Base-by-base conservation (phyloP, 2,113 vertebrate genomes). In the Gopherus evgoodei region DNA sequence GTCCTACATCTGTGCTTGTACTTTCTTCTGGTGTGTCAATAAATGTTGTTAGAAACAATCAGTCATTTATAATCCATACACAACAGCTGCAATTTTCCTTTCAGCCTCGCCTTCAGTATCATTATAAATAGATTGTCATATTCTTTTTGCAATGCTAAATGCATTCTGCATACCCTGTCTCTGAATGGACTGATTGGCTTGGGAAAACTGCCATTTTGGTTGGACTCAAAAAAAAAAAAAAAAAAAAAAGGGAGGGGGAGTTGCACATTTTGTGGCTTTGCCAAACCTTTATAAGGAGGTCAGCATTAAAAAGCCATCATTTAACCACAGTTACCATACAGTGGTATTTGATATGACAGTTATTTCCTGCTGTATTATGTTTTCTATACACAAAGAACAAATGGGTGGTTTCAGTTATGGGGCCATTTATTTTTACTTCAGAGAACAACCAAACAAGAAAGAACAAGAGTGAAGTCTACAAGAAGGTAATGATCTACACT, bases 41-140 rank as follows among this genome's bases (percentile, higher is more conserved):
- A 53, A 82, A 81, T 97, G 96, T 97, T 93, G 91, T 95, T 96
- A 90, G 95, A 96, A 95, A 94, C 94, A 96, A 93, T 95, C 97
- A 97, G 97, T 97, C 93, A 92, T 97, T 98, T 97, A 92, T 92
- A 98, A 97, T 97, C 97, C 98, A 94, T 88, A 91, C 38, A 2
- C 19, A 95, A 97, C 98, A 98, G 97, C 98, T 98, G 98, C 95
- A 90, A 92, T 90, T 98, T 95, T 93, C 96, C 93, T 97, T 96
- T 90, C 95, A 94, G 88, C 84, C 90, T 93, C 49, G 3, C 87
- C 87, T 89, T 90, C 83, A 93, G 90, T 96, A 96, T 96, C 96
- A 97, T 98, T 97, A 96, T 94, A 79, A 94, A 97, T 97, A 98
- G 97, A 97, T 97, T 97, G 97, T 94, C 97, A 91, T 97, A 97